Base-by-base conservation (phyloP, 2,888 invertebrate species). In the Caenorhabditis sp. region DNA sequence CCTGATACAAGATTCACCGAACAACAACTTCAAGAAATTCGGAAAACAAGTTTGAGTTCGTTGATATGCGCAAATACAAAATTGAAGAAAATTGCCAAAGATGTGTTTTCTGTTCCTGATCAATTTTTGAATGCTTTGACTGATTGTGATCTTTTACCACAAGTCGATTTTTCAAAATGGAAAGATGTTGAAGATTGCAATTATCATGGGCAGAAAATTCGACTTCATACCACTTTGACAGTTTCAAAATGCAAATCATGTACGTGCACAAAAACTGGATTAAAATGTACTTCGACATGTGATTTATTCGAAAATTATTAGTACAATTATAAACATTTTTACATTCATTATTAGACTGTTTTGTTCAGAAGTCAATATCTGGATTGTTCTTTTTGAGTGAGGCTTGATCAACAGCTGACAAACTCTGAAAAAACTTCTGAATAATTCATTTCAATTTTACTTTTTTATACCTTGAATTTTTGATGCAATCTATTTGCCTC, bases 11-110 rank as follows among this genome's bases (percentile, higher is more conserved):
- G 4, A 19, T 26, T 53, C 36, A 49, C 53, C 70, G 60, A 71
- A 86, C 88, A 83, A 19, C 95, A 96, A 91, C 89, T 95, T 17
- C 88, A 89, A 0, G 93, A 94, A 88, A 92, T 96, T 64, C 91
- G 94, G 0, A 95, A 95, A 88, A 91, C 92, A 0, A 94, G 94
- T 0, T 88, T 96, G 59, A 92, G 95, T 0, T 94, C 94, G 88
- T 88, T 95, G 0, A 89, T 94, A 69, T 96, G 96, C 86, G 93
- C 94, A 76, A 95, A 95, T 89, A 92, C 76, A 21, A 76, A 82
- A 51, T 67, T 81, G 49, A 58, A 58, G 1, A 58, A 63, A 23
- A 61, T 96, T 88, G 95, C 96, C 87, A 91, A 94, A 61, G 93
- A 93, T 1, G 92, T 93, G 0, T 94, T 96, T 86, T 95, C 95